Conservation (phyloP, 1,140 invertebrate species). For the Drosophila pruinosa region DNA sequence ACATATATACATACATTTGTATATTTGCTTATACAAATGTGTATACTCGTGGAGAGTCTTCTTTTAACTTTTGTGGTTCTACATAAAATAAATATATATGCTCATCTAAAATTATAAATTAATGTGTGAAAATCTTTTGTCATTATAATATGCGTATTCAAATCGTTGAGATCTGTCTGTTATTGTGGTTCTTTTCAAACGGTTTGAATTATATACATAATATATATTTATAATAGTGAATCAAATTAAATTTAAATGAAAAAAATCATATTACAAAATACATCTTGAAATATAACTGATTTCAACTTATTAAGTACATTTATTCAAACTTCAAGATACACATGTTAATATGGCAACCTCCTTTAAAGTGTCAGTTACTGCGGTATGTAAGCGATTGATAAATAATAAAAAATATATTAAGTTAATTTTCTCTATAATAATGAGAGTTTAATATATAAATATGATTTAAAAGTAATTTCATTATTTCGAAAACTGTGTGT, state of each 20-base stretch:
- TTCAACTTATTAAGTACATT: neutral
- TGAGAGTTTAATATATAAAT: too few species aligned
- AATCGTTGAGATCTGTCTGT: constrained; percentile 44
- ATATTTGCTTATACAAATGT: neutral
- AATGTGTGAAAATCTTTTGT: constrained; percentile 47
- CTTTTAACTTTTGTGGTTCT: neutral
- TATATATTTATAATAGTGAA: neutral
- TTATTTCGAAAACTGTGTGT: too few species aligned
- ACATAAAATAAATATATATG: neutral
- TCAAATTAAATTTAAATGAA: neutral
- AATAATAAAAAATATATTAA: too few species aligned
- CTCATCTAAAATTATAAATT: constrained; percentile 20
- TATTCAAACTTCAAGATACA: neutral
- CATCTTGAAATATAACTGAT: neutral
- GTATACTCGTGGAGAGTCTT: too few species aligned
- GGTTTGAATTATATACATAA: constrained; percentile 25
- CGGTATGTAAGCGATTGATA: neutral
- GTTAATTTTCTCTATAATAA: too few species aligned
- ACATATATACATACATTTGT: neutral
- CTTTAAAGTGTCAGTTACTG: neutral
- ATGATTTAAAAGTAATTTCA: too few species aligned
- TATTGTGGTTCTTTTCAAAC: constrained; percentile 46
- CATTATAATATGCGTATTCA: constrained; percentile 13
- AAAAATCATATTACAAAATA: neutral
- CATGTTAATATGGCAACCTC: neutral